Evolutionary conservation across 2,888 invertebrate genomes (phyloP), one percentile per base, ranked within the genome.

Genomic region (Drosophila meridionalis): DNA sequence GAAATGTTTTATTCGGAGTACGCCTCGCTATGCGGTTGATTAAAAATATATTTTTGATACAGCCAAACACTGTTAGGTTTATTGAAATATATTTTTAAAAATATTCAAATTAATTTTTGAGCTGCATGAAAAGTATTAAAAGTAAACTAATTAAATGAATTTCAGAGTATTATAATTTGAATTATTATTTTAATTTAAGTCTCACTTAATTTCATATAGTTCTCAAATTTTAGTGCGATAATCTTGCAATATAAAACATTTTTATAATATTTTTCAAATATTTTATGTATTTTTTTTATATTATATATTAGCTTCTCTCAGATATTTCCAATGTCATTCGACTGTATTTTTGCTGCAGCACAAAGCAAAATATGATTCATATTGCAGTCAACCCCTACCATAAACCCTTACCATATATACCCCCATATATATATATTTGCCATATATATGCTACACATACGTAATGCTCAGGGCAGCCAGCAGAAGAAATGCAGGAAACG

Each of bases 281-380:
- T 0, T 34, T 34, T 6, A 34, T 5, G 20, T 20, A 20, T 20
- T 1, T 20, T 20, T 20, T 20, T 20, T 20, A 20, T 20, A 20
- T 20, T 20, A 20, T 20, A 20, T 20, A 20, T 38, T 20, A 26
- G 26, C 50, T n/a, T 32, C n/a, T 52, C 20, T 9, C 12, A 32
- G 38, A 40, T 0, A 14, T 8, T 14, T 12, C 12, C n/a, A 26
- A 45, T 28, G 6, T 9, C 14, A 2, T 14, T 14, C 38, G 9
- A 14, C 28, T 26, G 12, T 47, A 3, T 36, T 12, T 40, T 59
- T 57, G n/a, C 36, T 32, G 53, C 60, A 47, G 52, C 57, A 28
- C 40, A 62, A 34, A 26, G 7, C 28, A 9, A 61, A 71, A 69
- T 43, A 75, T 79, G 69, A 77, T 65, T 79, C 61, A 79, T 65